Conservation (phyloP, 1,140 invertebrate genomes). For the Coenobita brevimanus region DNA sequence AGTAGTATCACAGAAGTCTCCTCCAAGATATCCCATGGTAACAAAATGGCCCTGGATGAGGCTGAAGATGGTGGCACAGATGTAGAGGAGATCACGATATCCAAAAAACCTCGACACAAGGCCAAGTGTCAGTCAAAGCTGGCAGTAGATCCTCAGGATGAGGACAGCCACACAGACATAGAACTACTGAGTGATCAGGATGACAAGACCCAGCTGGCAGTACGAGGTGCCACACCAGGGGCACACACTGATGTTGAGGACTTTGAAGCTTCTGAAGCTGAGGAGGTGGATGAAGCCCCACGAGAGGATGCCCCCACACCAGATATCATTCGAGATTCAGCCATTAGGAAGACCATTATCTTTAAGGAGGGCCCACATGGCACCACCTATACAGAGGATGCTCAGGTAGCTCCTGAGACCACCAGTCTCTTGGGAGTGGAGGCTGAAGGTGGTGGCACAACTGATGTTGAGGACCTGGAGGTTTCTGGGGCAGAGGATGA, state of each 20-base stretch:
- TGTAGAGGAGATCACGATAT: slow-evolving; percentile 48
- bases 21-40: slow-evolving; percentile 40
- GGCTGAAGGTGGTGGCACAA: slow-evolving; percentile 69
- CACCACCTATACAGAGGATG: slow-evolving; percentile 60
- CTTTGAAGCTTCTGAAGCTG: slow-evolving; percentile 62
- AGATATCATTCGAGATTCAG: slow-evolving; percentile 63
- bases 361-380: slow-evolving; percentile 61
- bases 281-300: slow-evolving; percentile 44
- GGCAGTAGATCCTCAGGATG: slow-evolving; percentile 13
- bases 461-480: slow-evolving; percentile 77
- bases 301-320: slow-evolving; percentile 52
- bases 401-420: slow-evolving; percentile 59
- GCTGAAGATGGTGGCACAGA: slow-evolving; percentile 60
- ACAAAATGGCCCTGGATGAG: background rate
- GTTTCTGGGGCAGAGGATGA: slow-evolving; percentile 75
- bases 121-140: slow-evolving; percentile 45
- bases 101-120: slow-evolving; percentile 49
- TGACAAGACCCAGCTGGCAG: background rate
- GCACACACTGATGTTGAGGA: slow-evolving; percentile 62
- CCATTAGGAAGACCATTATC: slow-evolving; percentile 54
- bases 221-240: slow-evolving; percentile 30
- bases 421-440: slow-evolving; percentile 63
- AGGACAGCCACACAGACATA: slow-evolving; percentile 58
- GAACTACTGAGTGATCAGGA: slow-evolving; percentile 63
- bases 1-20: slow-evolving; percentile 56